Evolutionary conservation across 2,113 vertebrate genomes (phyloP).

Genomic region (Pelvicachromis taeniatus): DNA sequence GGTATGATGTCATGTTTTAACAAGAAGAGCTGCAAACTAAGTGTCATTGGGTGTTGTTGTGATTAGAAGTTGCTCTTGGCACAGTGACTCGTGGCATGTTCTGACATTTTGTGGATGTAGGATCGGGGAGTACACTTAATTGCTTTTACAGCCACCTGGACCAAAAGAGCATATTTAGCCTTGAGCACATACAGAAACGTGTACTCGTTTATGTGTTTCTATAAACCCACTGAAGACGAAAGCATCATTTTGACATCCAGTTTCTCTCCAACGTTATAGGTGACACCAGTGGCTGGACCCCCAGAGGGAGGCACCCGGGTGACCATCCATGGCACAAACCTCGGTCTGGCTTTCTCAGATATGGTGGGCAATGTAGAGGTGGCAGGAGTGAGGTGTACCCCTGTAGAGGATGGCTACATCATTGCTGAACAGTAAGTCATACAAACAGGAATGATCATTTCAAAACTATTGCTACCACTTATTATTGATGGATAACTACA

Average conservation of each 20-base stretch:
- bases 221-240: not conserved
- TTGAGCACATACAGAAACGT: slow-evolving; percentile 3
- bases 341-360: slow-evolving; percentile 92
- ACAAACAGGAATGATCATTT: not conserved
- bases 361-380: slow-evolving; percentile 90
- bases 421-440: slow-evolving; percentile 92
- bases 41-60: not conserved
- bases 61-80: slow-evolving; percentile 1
- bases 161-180: slow-evolving; percentile 30
- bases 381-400: slow-evolving; percentile 87
- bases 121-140: slow-evolving; percentile 16
- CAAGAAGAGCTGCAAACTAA: not conserved
- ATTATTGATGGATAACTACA: not conserved
- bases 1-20: not conserved
- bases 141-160: slow-evolving; percentile 54
- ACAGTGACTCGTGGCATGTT: slow-evolving; percentile 21
- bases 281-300: slow-evolving; percentile 91
- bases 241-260: not conserved
- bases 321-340: slow-evolving; percentile 91
- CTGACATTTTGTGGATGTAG: slow-evolving; percentile 16
- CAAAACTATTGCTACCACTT: not conserved
- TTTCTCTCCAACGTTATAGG: slow-evolving; percentile 63
- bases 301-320: slow-evolving; percentile 93
- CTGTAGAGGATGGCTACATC: slow-evolving; percentile 88
- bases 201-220: not conserved